Conservation (phyloP, 1,140 invertebrate genomes). For the Trachelipus rathkii region DNA sequence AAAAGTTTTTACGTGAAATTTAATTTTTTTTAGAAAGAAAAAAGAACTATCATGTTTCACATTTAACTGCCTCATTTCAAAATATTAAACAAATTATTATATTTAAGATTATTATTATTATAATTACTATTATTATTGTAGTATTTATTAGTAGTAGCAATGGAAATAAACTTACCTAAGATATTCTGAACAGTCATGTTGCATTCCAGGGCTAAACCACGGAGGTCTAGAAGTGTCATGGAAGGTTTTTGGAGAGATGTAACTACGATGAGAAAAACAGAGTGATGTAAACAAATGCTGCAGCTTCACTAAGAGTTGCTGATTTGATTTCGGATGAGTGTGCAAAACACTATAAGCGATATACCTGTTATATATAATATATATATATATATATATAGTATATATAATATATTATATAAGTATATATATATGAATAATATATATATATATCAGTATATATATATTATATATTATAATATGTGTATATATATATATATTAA, state of each 20-base stretch:
- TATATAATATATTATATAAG: slow-evolving; percentile 48
- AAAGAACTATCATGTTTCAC: too few species aligned
- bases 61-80: too few species aligned
- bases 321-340: slow-evolving; percentile 52
- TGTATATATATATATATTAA: too few species aligned
- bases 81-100: too few species aligned
- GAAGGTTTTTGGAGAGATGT: slow-evolving; percentile 61
- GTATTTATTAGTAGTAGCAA: too few species aligned
- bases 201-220: slow-evolving; percentile 68
- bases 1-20: too few species aligned
- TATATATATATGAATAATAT: too few species aligned
- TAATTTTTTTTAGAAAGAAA: too few species aligned
- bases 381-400: slow-evolving; percentile 42
- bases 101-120: too few species aligned
- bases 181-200: slow-evolving; percentile 85
- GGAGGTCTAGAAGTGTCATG: slow-evolving; percentile 63
- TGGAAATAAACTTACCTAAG: slow-evolving; percentile 57
- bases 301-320: slow-evolving; percentile 59
- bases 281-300: slow-evolving; percentile 70
- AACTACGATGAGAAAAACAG: slow-evolving; percentile 29
- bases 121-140: too few species aligned
- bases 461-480: too few species aligned
- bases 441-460: too few species aligned
- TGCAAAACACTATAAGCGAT: slow-evolving; percentile 58
- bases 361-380: not conserved